Base-by-base conservation (phyloP, 2,797 vertebrate genomes). In the Pantherophis alleghaniensis region DNA sequence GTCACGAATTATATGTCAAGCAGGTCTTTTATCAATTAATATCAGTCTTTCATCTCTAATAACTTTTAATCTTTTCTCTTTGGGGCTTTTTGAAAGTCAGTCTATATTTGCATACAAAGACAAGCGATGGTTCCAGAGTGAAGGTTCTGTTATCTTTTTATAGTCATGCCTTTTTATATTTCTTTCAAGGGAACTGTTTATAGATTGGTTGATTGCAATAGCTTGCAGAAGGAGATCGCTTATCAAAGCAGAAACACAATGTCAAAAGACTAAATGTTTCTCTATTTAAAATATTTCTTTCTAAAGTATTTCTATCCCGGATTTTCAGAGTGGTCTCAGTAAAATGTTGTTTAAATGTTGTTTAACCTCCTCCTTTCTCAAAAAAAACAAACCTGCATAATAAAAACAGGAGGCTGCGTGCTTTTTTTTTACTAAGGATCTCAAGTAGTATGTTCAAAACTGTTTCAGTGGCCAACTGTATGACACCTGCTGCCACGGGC, bases 401-500 rank as follows among this genome's bases (percentile, higher is more conserved):
- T 59, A 57, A 90, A 51, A 53, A 56, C 13, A 69, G 7, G 18
- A 2, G 47, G 59, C 63, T 28, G 55, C n/a, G 0, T 55, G 32
- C 53, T 59, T 37, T 88, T 28, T n/a, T 66, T 57, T 61, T 53
- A 5, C 60, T 91, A 51, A 60, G 60, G 24, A 61, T 63, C 79
- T 24, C 55, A 28, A 87, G 5, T 66, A 53, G 18, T 89, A 18
- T 26, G 26, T 93, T 93, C 74, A 60, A 92, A 92, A 91, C 86
- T 53, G 37, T 59, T 53, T 55, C 22, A 92, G 60, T 47, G 66
- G 53, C 74, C 22, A 13, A 90, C 88, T 90, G 42, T 88, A 83
- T 32, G 91, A 66, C 93, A 96, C 87, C 92, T 96, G 94, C 74
- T 88, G 86, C 60, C 89, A 89, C 32, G 32, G 47, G n/a, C 91